Evolutionary conservation across 1,140 invertebrate genomes (phyloP), one percentile per base, ranked within the genome.

Genomic region (Drosophila azteca): DNA sequence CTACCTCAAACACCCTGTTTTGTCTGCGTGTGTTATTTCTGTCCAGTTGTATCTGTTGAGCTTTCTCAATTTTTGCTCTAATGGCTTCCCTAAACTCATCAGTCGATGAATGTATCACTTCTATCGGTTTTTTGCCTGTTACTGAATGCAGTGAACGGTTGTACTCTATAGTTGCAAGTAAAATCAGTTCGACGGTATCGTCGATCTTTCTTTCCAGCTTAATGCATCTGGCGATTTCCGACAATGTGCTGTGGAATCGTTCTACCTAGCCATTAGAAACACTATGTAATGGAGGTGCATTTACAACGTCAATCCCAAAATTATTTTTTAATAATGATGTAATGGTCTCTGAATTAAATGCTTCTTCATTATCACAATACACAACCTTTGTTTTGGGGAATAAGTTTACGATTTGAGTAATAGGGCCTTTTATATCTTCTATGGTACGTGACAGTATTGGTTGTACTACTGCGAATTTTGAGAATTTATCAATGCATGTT

Each of bases 181-280:
- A 22, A 13, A 63, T 68, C 8, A 71, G 8, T 17, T 76, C 46
- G 26, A 66, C 49, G 17, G 53, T 79, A n/a, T 76, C 67, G 13
- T 22, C 46, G 5, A 58, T 9, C 17, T 50, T 26, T 26, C 65
- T 60, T 46, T 74, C 70, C 8, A 70, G 20, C 60, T 63, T 79
- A 8, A 70, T 41, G 44, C 76, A 76, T 31, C 52, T 13, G 8
- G 61, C 61, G 3, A 71, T 62, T 55, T 76, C 57, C 5, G 48
- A n/a, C n/a, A 75, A 15, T 8, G 61, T 70, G 43, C 64, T 74
- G 29, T 78, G 46, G 50, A 75, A 70, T 41, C 71, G 60, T 29
- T 75, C 66, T 13, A 71, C 46, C 51, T 70, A 58, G n/a, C 60
- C 70, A 50, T 74, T 77, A 22, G 61, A 69, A 1, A 53, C 39